Evolutionary conservation across 2,888 invertebrate species (phyloP), one percentile per base, ranked within the genome.

Genomic region (Scaptomyza flava): DNA sequence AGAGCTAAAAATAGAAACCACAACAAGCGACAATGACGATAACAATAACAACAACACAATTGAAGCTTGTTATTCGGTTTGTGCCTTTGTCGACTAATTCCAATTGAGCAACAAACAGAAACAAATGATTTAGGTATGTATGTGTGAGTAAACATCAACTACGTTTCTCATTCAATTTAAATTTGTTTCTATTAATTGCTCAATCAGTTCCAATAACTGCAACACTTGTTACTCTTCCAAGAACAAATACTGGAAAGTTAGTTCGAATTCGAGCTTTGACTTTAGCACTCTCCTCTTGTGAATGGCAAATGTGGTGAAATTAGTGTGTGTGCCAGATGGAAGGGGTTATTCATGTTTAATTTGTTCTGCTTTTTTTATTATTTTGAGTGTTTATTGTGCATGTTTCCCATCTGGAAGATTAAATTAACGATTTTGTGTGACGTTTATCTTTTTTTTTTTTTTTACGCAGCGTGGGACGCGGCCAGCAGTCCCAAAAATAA

Each of bases 371-470:
- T 47, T 33, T 30, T 17, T 33, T 17, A 42, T 36, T 63, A 58
- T 75, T 59, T 57, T 68, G 63, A 27, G 42, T 65, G 48, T 71
- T 54, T 45, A 48, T 43, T 38, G 20, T 34, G 58, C 17, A 51
- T 52, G 27, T 34, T 63, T 45, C 11, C 20, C 50, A 36, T 71
- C 57, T 71, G 48, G 34, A 27, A 9, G 38, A 41, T 68, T 77
- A 57, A 59, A 53, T 68, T 77, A 30, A 68, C 42, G 56, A 50
- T 31, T 69, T 58, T 14, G 56, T 47, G 38, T 77, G 68, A 77
- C 73, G 66, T 70, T 76, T 73, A 58, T 77, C 59, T 42, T 63
- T 67, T 73, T 68, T 74, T 78, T 68, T 73, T 68, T 74, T 78
- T 71, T 74, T 61, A 52, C 50, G 50, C 72, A 69, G 48, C 62